Evolutionary conservation across 1,140 invertebrate genomes (phyloP).

Genomic region (Phymorhynchus buccinoides): DNA sequence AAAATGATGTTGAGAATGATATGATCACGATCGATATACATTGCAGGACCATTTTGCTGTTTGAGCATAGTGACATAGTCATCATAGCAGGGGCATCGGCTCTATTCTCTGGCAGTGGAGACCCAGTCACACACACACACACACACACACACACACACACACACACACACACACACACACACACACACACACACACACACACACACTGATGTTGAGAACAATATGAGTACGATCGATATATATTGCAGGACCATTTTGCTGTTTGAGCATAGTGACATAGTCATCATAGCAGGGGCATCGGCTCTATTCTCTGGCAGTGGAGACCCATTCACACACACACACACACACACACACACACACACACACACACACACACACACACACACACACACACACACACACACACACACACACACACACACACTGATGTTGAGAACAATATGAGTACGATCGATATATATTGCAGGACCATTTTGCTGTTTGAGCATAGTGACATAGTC

Average conservation of each 20-base stretch:
- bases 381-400: neutral
- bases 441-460: neutral
- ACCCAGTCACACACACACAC: no score
- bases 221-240: neutral
- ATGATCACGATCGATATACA: neutral
- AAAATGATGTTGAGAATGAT: neutral
- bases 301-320: constrained; percentile 73
- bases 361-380: neutral
- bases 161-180: neutral
- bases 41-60: constrained; percentile 74
- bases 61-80: constrained; percentile 75
- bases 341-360: neutral
- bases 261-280: constrained; percentile 75
- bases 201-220: neutral
- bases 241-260: constrained; percentile 72
- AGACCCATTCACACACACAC: no score
- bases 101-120: no score
- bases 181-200: neutral
- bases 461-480: constrained; percentile 74
- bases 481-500: constrained; percentile 75
- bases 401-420: no score
- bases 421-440: neutral
- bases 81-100: constrained; percentile 74
- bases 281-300: constrained; percentile 74
- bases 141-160: neutral